A percentile compares a stretch with the other conserved stretches of the same genome.
phyloP scores from a whole-genome alignment of 1,140 invertebrate genomes.

The Plectus sambesii region DNA sequence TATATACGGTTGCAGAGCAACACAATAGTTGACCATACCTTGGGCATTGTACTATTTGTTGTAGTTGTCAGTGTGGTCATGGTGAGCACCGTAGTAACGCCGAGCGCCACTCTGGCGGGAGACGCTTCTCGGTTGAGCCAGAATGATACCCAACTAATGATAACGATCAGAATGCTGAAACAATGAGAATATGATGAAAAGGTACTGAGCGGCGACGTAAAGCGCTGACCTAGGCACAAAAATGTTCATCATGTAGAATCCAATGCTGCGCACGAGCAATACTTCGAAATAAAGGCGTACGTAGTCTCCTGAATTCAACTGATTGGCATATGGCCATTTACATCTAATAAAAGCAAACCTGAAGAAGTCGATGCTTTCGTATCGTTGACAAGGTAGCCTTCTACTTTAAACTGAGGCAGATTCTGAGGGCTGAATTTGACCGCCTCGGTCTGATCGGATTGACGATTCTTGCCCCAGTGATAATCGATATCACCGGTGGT shows the following conservation, averaged over 20 bases:
- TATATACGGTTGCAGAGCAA: too few species aligned
- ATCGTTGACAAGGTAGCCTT: conserved; percentile 37
- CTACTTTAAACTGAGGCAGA: conserved; percentile 36
- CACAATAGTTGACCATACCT: too few species aligned
- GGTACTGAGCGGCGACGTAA: too few species aligned
- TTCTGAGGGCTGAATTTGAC: conserved; percentile 36
- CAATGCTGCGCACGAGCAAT: conserved; percentile 92
- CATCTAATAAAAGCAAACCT: conserved; percentile 29
- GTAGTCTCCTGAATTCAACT: conserved; percentile 34
- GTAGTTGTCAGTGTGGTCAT: conserved; percentile 47
- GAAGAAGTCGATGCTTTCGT: conserved; percentile 39
- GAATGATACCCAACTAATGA: conserved; percentile 86
- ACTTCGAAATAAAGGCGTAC: conserved; percentile 56
- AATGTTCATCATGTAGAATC: conserved; percentile 99
- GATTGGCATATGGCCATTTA: conserved; percentile 1
- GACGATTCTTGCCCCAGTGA: conserved; percentile 27
- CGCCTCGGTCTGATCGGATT: conserved; percentile 16
- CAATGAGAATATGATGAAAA: too few species aligned
- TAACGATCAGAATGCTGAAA: conserved; percentile 93
- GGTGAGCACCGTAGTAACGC: conserved; percentile 44
- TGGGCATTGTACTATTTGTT: conserved; percentile 46
- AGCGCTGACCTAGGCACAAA: too few species aligned
- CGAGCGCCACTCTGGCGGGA: conserved; percentile 44
- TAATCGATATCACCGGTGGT: conserved; percentile 26
- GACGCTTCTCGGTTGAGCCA: conserved; percentile 48